Conservation (phyloP, 1,140 invertebrate genomes). For the Caenorhabditis brenneri region DNA sequence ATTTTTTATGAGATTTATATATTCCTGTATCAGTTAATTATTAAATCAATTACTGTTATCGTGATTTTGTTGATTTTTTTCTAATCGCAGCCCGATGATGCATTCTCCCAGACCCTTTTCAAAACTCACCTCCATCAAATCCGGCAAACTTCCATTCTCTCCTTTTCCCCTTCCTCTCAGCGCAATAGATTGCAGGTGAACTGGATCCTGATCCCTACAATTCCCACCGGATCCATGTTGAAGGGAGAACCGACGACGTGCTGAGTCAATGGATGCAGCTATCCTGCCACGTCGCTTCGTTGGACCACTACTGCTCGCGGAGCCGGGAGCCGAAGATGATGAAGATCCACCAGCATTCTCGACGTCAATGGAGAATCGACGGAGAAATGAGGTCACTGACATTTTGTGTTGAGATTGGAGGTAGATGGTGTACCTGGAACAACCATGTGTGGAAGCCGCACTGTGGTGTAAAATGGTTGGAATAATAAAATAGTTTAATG, state of each 20-base stretch:
- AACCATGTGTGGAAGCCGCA: no score
- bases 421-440: neutral
- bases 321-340: neutral
- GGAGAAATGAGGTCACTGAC: slow-evolving; percentile 20
- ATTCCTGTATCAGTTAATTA: no score
- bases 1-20: no score
- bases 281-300: slow-evolving; percentile 29
- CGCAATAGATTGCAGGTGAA: slow-evolving; percentile 41
- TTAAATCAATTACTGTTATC: no score
- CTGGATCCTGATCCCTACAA: slow-evolving; percentile 7
- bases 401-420: neutral
- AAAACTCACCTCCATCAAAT: slow-evolving; percentile 44
- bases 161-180: slow-evolving; percentile 30
- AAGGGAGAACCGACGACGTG: slow-evolving; percentile 42
- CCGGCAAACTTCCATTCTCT: slow-evolving; percentile 46
- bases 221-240: slow-evolving; percentile 34
- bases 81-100: no score
- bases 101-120: no score
- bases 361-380: slow-evolving; percentile 15
- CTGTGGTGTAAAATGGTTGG: no score
- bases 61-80: no score
- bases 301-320: slow-evolving; percentile 19
- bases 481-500: no score
- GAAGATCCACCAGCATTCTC: slow-evolving; percentile 1
- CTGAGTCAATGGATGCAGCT: slow-evolving; percentile 39